These are phyloP conservation scores for Baccha elongata DNA, from an alignment of 2,888 invertebrate species.

Conservation along the genomic window DNA sequence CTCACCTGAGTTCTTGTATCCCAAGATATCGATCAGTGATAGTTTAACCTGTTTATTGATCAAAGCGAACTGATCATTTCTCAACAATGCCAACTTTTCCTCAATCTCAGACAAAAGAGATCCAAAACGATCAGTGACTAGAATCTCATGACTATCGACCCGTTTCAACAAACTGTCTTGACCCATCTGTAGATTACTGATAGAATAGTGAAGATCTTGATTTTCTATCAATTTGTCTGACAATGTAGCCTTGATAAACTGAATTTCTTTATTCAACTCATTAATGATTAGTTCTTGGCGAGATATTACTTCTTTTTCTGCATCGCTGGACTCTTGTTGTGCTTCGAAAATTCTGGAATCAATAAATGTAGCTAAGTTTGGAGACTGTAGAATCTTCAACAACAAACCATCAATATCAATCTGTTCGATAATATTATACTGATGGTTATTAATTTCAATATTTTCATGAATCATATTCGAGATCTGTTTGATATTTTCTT, in stretches of 20 bases:
- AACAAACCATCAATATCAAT: slow-evolving; percentile 81
- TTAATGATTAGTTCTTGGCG: slow-evolving; percentile 83
- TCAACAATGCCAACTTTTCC: slow-evolving; percentile 76
- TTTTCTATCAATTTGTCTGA: slow-evolving; percentile 83
- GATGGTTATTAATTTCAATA: slow-evolving; percentile 77
- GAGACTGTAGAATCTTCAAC: slow-evolving; percentile 79
- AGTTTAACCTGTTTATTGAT: slow-evolving; percentile 84
- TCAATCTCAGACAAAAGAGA: slow-evolving; percentile 79
- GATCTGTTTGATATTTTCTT: slow-evolving; percentile 81
- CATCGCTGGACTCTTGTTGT: slow-evolving; percentile 76
- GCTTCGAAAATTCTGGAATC: slow-evolving; percentile 77
- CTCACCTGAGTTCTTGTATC: slow-evolving; percentile 81
- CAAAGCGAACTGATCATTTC: slow-evolving; percentile 83
- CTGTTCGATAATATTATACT: slow-evolving; percentile 78
- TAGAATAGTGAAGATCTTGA: slow-evolving; percentile 78
- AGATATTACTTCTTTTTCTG: slow-evolving; percentile 69
- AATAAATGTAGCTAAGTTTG: slow-evolving; percentile 77
- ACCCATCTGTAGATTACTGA: slow-evolving; percentile 76
- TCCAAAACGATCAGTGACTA: slow-evolving; percentile 78
- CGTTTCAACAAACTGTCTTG: slow-evolving; percentile 78
- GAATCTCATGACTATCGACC: slow-evolving; percentile 77
- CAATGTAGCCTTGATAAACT: slow-evolving; percentile 84
- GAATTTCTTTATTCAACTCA: slow-evolving; percentile 84
- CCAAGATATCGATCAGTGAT: slow-evolving; percentile 84
- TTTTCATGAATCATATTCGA: slow-evolving; percentile 78